Evolutionary conservation across 2,113 vertebrate genomes (phyloP).

Genomic region (Menidia beryllina): DNA sequence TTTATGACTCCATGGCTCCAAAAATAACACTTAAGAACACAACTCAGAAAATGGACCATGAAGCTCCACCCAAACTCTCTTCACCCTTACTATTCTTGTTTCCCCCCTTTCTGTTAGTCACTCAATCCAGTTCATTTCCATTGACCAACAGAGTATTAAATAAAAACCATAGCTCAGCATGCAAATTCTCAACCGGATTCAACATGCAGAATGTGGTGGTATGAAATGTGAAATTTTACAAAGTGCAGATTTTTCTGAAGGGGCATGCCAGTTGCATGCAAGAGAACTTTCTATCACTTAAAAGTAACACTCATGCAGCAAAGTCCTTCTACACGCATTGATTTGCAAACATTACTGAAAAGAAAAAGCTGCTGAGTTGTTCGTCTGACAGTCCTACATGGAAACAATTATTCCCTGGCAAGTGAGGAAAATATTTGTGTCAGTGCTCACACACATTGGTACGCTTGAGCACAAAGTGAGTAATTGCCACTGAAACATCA

Average conservation of each 20-base stretch:
- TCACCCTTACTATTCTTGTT: conserved; percentile 32
- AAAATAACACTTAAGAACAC: too few species aligned
- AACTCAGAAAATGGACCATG: conserved; percentile 23
- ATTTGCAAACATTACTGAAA: conserved; percentile 30
- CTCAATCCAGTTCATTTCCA: conserved; percentile 5
- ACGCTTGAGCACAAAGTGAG: conserved; percentile 63
- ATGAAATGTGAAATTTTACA: background rate
- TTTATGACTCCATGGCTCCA: conserved; percentile 47
- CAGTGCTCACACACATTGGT: conserved; percentile 46
- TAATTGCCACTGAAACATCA: conserved; percentile 73
- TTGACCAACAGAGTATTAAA: background rate
- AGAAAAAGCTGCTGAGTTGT: conserved; percentile 41
- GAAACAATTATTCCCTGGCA: conserved; percentile 80
- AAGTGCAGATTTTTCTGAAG: background rate
- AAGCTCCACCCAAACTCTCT: conserved; percentile 23
- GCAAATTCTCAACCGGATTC: conserved; percentile 6
- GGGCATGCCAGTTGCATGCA: background rate
- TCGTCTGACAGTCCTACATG: conserved; percentile 54
- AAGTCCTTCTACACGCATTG: conserved; percentile 14
- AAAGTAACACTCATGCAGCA: background rate
- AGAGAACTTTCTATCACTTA: too few species aligned
- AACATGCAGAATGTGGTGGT: background rate
- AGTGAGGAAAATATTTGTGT: conserved; percentile 59
- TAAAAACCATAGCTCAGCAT: conserved; percentile 13
- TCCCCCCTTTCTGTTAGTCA: conserved; percentile 40